Percentiles rank a stretch among this genome's conserved stretches.
These are phyloP conservation scores for Anastrepha obliqua DNA, from an alignment of 1,140 invertebrate genomes.

Conservation along the genomic window DNA sequence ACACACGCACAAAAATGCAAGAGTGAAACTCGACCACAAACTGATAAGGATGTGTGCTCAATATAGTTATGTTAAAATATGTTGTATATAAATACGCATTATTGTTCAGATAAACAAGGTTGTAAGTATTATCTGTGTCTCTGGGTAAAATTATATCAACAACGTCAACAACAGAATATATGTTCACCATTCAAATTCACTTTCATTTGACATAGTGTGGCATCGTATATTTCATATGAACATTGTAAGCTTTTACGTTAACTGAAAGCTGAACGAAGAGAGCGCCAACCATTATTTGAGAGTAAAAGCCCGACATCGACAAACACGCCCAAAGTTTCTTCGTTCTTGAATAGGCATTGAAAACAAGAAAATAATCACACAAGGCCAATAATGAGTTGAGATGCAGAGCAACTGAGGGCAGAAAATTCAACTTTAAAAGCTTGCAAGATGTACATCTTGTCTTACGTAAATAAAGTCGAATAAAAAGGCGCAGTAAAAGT, in stretches of 20 bases:
- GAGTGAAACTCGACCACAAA: too few species aligned
- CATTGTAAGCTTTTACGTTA: neutral
- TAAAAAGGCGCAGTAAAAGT: neutral
- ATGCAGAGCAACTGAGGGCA: neutral
- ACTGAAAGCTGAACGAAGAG: neutral
- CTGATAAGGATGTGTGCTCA: too few species aligned
- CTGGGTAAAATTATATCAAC: neutral
- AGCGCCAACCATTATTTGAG: neutral
- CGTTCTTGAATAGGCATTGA: neutral
- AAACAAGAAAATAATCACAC: neutral
- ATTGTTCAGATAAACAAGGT: neutral
- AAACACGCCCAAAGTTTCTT: slow-evolving; percentile 45
- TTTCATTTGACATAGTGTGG: slow-evolving; percentile 43
- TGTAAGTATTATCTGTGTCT: slow-evolving; percentile 2
- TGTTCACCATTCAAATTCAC: slow-evolving; percentile 44
- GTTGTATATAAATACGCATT: too few species aligned
- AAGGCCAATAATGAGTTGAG: neutral
- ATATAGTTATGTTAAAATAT: too few species aligned
- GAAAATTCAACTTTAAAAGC: neutral
- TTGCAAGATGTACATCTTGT: neutral
- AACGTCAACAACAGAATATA: neutral
- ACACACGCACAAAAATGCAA: too few species aligned
- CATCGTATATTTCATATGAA: neutral
- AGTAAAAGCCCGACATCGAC: neutral
- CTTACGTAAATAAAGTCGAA: neutral